Base-by-base conservation (phyloP, 2,888 invertebrate species). In the Synanthedon vespiformis region DNA sequence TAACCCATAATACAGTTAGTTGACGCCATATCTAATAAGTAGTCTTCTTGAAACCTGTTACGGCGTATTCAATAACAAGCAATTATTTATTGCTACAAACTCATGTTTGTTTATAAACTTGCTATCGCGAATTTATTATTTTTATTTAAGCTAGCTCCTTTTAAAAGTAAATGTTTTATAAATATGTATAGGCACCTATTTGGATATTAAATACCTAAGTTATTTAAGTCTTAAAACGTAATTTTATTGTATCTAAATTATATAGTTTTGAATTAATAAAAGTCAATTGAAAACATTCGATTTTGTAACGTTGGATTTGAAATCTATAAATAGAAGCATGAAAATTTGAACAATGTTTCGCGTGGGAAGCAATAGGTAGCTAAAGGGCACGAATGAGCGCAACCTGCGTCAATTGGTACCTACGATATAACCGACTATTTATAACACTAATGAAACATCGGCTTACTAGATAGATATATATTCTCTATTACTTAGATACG, bases 21-120 rank as follows among this genome's bases (percentile, higher is more conserved):
- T 52, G 61, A 60, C 71, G 74, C 74, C 74, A 76, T 77, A 58
- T 55, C 51, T 50, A 53, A 57, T 52, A n/a, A n/a, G n/a, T n/a
- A 52, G 58, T 63, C 58, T 59, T 34, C 71, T 60, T 64, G 70
- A 70, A 69, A 82, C 81, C 79, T 81, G 82, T 82, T 80, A 82
- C 79, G 70, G 75, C 62, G 62, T 61, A 65, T 54, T 22, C 22
- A 13, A 53, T 62, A 61, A 70, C 65, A 69, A 68, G 65, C 65
- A 64, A 68, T 57, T 68, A 63, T 65, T 67, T 68, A 69, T 34
- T 34, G 61, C 68, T 65, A 59, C 61, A 63, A 58, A 56, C 48
- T 12, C 5, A 49, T 72, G 71, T 75, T 77, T 80, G 78, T 80
- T 80, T 80, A 70, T 74, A 60, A 70, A 69, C 44, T 44, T 44